Evolutionary conservation across 2,797 vertebrate genomes (phyloP).

Genomic region (Clamator glandarius): DNA sequence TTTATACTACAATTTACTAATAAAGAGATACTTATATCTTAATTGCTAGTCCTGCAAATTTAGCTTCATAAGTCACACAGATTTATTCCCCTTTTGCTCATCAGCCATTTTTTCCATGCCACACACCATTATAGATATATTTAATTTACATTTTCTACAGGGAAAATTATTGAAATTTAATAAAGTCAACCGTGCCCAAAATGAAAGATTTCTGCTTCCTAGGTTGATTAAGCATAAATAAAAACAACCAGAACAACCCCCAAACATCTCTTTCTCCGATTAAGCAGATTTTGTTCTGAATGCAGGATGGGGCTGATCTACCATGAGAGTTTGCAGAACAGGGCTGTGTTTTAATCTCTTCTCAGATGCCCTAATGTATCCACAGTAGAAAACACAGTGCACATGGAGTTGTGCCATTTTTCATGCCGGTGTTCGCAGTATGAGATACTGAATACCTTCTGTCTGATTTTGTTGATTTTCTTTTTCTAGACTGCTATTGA

Average conservation of each 20-base stretch:
- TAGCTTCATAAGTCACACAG: background rate
- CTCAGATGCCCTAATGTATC: background rate
- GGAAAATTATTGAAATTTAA: slow-evolving; percentile 59
- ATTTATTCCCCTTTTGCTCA: slow-evolving; percentile 33
- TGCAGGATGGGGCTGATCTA: background rate
- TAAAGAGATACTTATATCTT: background rate
- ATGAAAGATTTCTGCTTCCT: slow-evolving; percentile 47
- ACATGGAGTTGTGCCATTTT: background rate
- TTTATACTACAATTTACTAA: slow-evolving; percentile 21
- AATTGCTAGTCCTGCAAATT: slow-evolving; percentile 46
- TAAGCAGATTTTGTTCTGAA: slow-evolving; percentile 10
- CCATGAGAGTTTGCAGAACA: background rate
- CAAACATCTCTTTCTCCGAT: slow-evolving; percentile 7
- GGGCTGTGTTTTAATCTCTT: background rate
- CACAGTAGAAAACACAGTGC: background rate
- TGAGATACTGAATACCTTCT: slow-evolving; percentile 26
- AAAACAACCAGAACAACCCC: slow-evolving; percentile 36
- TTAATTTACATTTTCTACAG: slow-evolving; percentile 46
- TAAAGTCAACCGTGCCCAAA: slow-evolving; percentile 52
- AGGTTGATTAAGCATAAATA: slow-evolving; percentile 36
- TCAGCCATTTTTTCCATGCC: slow-evolving; percentile 23
- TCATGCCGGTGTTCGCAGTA: background rate
- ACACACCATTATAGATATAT: slow-evolving; percentile 26
- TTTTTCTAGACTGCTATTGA: slow-evolving; percentile 89
- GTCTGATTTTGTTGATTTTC: slow-evolving; percentile 16